Conservation (phyloP, 2,113 vertebrate species). For the Danio rerio region DNA sequence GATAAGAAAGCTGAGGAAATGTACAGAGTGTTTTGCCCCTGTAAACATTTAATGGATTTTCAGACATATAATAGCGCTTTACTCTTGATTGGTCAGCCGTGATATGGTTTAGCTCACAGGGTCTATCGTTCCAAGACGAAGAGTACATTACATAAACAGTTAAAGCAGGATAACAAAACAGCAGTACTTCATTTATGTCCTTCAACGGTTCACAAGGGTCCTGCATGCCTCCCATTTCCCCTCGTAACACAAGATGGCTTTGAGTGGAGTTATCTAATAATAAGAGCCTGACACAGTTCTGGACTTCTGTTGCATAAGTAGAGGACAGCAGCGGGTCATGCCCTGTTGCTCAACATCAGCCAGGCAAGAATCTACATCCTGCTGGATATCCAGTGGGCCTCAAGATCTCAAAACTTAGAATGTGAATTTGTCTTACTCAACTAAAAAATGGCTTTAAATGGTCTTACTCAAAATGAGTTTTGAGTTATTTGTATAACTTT, state of each 20-base stretch:
- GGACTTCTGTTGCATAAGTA: slow-evolving; percentile 35
- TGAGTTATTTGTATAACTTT: no score
- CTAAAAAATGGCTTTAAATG: no score
- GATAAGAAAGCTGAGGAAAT: slow-evolving; percentile 14
- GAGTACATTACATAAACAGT: slow-evolving; percentile 32
- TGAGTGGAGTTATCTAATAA: slow-evolving; percentile 39
- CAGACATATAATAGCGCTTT: neutral
- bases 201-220: slow-evolving; percentile 12
- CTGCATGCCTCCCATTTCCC: slow-evolving; percentile 32
- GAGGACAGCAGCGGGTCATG: neutral
- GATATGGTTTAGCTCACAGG: neutral
- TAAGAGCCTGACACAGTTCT: slow-evolving; percentile 43
- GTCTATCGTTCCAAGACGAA: neutral
- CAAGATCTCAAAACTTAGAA: no score
- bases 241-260: neutral
- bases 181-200: slow-evolving; percentile 18
- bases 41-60: slow-evolving; percentile 32
- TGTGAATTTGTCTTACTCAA: no score
- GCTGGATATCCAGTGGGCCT: neutral
- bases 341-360: slow-evolving; percentile 17
- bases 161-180: slow-evolving; percentile 30
- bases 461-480: no score
- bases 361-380: slow-evolving; percentile 47
- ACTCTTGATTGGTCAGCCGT: slow-evolving; percentile 19
- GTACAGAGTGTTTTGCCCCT: neutral